phyloP scores from a whole-genome alignment of 2,888 invertebrate genomes.

The Pogonocherus hispidulus region DNA sequence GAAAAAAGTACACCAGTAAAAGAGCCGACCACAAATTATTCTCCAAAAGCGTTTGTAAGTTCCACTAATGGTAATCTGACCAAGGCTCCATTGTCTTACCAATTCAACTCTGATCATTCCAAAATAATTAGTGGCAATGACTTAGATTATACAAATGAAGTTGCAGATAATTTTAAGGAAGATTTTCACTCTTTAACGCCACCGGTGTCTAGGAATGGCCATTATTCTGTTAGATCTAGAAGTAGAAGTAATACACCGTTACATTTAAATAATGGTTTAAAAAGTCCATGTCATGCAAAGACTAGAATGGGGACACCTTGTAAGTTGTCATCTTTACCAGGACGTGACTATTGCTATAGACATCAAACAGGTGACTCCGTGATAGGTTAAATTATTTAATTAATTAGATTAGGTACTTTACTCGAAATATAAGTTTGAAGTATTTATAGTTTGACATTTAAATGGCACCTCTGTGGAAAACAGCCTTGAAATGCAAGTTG shows the following conservation, averaged over 20 bases:
- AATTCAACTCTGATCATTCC: constrained; percentile 5
- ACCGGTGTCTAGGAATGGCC: constrained; percentile 59
- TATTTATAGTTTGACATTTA: too few relatives aligned
- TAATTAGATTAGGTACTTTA: neutral
- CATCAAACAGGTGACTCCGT: constrained; percentile 66
- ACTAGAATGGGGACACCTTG: constrained; percentile 66
- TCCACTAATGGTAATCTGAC: constrained; percentile 25
- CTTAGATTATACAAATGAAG: constrained; percentile 35
- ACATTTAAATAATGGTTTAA: constrained; percentile 53
- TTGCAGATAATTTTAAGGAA: constrained; percentile 44
- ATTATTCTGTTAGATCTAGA: constrained; percentile 54
- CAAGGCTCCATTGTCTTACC: neutral
- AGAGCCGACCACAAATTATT: neutral
- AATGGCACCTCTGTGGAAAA: too few relatives aligned
- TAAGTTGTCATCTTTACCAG: constrained; percentile 60
- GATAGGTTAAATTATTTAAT: constrained; percentile 52
- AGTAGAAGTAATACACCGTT: constrained; percentile 64
- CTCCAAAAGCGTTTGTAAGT: constrained; percentile 25
- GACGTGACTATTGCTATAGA: constrained; percentile 64
- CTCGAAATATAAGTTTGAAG: too few relatives aligned
- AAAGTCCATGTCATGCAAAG: constrained; percentile 59
- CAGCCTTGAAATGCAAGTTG: too few relatives aligned
- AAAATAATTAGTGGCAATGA: constrained; percentile 5
- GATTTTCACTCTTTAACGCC: constrained; percentile 58
- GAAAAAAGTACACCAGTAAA: constrained; percentile 37